phyloP scores from a whole-genome alignment of 2,888 invertebrate genomes.

The Pseudanteris insignis region DNA sequence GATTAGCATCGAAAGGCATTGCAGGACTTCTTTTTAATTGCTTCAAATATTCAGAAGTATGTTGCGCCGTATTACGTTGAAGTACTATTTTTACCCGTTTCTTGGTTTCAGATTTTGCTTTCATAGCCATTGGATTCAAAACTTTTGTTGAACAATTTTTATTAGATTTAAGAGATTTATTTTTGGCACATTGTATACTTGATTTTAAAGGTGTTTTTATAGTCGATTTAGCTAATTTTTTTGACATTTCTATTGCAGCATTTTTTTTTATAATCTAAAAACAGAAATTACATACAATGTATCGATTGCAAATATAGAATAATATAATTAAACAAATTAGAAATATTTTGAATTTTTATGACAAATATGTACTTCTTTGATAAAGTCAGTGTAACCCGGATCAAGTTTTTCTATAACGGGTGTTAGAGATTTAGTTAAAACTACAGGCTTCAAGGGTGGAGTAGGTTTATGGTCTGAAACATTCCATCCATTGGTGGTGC shows the following conservation, averaged over 20 bases:
- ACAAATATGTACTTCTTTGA: conserved; percentile 18
- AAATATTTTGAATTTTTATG: too few species aligned
- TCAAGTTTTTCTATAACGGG: conserved; percentile 20
- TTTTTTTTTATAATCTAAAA: conserved; percentile 14
- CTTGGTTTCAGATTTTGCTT: conserved; percentile 48
- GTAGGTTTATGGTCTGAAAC: conserved; percentile 8
- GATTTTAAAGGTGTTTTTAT: conserved; percentile 2
- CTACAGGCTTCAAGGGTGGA: not conserved
- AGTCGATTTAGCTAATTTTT: not conserved
- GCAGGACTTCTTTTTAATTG: conserved; percentile 77
- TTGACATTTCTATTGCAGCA: not conserved
- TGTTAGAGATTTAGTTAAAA: conserved; percentile 8
- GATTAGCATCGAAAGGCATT: conserved; percentile 78
- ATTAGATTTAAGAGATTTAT: not conserved
- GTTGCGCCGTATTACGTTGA: conserved; percentile 77
- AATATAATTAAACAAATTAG: too few species aligned
- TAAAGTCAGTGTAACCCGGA: conserved; percentile 5
- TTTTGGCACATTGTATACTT: not conserved
- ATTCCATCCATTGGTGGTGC: too few species aligned
- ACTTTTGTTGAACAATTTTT: conserved; percentile 5
- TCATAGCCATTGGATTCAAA: conserved; percentile 16
- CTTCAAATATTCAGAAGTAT: conserved; percentile 77
- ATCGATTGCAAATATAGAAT: too few species aligned
- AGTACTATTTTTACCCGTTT: conserved; percentile 81
- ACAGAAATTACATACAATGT: too few species aligned